Percentiles rank a stretch among this genome's conserved stretches.
These are phyloP conservation scores for Epizoanthus ramosus DNA, from an alignment of 92 coral and sea anemone species.

Conservation along the genomic window DNA sequence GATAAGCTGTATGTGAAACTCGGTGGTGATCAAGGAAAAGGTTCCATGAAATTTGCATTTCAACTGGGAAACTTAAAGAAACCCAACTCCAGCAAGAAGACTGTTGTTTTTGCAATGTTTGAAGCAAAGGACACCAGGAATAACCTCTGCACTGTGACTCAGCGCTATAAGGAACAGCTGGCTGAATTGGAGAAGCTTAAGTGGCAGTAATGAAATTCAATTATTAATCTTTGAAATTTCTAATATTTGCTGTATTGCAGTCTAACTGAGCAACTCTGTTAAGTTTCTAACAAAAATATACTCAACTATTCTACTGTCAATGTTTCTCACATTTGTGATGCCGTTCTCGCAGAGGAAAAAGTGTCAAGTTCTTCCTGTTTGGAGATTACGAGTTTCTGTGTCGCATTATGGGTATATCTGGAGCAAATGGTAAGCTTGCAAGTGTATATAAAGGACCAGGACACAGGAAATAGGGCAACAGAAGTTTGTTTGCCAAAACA, in stretches of 20 bases:
- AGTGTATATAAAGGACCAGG: neutral
- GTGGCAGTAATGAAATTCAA: slow-evolving; percentile 21
- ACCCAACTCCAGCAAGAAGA: slow-evolving; percentile 45
- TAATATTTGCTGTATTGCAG: neutral
- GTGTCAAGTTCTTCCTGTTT: slow-evolving; percentile 3
- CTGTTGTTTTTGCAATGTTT: slow-evolving; percentile 32
- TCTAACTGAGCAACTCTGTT: too few species aligned
- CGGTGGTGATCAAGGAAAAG: slow-evolving; percentile 42
- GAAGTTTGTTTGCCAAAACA: neutral
- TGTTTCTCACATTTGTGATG: neutral
- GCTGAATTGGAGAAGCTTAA: slow-evolving; percentile 14
- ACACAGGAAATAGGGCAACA: neutral
- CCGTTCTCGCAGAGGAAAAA: neutral
- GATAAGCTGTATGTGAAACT: slow-evolving; percentile 37
- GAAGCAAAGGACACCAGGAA: slow-evolving; percentile 46
- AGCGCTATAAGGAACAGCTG: slow-evolving; percentile 27
- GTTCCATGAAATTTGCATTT: slow-evolving; percentile 41
- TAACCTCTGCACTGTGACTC: slow-evolving; percentile 26
- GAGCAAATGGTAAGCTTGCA: slow-evolving; percentile 9
- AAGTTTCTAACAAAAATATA: too few species aligned
- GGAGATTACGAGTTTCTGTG: slow-evolving; percentile 7
- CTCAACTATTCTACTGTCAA: too few species aligned
- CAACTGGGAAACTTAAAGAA: slow-evolving; percentile 32
- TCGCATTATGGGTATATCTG: slow-evolving; percentile 14
- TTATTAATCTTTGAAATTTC: neutral